Base-by-base conservation (phyloP, 2,797 vertebrate genomes). In the Loris lydekkerianus region DNA sequence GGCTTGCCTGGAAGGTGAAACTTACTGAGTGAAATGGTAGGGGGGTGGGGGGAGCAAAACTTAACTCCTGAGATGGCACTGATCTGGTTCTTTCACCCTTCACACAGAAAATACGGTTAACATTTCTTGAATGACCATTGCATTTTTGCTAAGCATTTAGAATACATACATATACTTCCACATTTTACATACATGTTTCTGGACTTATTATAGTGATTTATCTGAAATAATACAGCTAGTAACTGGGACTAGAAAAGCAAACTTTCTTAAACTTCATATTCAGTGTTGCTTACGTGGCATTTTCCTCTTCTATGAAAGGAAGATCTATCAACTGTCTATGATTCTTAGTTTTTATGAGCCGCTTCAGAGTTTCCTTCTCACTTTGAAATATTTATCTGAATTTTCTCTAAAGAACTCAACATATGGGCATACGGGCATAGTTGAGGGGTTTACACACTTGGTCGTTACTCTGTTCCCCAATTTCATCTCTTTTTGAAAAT, bases 401-500 rank as follows among this genome's bases (percentile, higher is more conserved):
- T 70, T 75, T 88, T 92, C 31, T 58, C 49, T 27, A 13, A 90
- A 84, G 67, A 82, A 58, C 75, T 85, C 63, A 86, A 87, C 18
- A 77, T 43, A 90, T 14, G 34, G 75, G 85, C 31, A 89, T 89
- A 95, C 77, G 83, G 65, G 84, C 49, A 83, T 6, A 77, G 21
- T 78, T 89, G 81, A 94, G 53, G 53, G 91, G 85, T 73, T 84
- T 84, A 73, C 40, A 72, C 20, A 53, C 37, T 94, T 81, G n/a
- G 37, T 82, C 89, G 91, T 94, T 94, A 88, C 87, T 76, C 5
- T 75, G 70, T 72, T 89, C 43, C 76, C 77, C 49, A 94, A 82
- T 89, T 93, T 96, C 15, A 89, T 89, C 56, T 82, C 49, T 91
- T 15, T 92, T 43, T 23, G 92, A 92, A 91, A 77, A 73, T 60